These are phyloP conservation scores for Cettia cetti DNA, from an alignment of 2,113 vertebrate genomes.

Conservation along the genomic window DNA sequence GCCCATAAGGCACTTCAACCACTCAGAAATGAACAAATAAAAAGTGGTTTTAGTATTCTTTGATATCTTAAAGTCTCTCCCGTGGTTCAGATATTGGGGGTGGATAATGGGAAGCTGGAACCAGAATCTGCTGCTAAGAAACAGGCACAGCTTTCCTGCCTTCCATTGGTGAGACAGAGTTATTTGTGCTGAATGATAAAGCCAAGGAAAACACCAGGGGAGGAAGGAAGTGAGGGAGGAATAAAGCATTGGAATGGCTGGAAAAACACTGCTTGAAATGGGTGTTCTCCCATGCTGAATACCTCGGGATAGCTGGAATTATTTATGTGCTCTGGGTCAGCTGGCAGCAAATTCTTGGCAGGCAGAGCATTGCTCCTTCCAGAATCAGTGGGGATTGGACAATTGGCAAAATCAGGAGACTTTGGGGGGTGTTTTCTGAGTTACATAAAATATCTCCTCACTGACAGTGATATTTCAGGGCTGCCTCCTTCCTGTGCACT, in stretches of 20 bases:
- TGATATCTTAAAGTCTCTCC: not conserved
- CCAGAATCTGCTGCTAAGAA: not conserved
- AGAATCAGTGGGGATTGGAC: not conserved
- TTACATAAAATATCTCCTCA: not conserved
- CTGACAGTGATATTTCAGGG: rapidly evolving
- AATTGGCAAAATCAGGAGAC: not conserved
- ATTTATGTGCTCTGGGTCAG: not conserved
- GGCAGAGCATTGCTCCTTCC: not conserved
- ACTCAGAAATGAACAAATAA: not conserved
- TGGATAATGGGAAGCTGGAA: not conserved
- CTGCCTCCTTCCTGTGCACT: not conserved
- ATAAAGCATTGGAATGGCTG: not conserved
- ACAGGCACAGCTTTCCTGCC: not conserved
- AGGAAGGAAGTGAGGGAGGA: not conserved
- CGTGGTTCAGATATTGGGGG: not conserved
- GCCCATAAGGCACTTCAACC: not conserved
- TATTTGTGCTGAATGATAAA: not conserved
- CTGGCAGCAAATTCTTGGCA: not conserved
- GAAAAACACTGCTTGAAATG: not conserved
- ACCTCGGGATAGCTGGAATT: not conserved
- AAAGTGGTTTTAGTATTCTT: not conserved
- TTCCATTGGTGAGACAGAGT: not conserved
- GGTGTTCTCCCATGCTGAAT: not conserved
- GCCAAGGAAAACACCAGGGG: not conserved
- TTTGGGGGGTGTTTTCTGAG: not conserved